Conservation (phyloP, 2,797 vertebrate species). For the Leptodactylus fallax region DNA sequence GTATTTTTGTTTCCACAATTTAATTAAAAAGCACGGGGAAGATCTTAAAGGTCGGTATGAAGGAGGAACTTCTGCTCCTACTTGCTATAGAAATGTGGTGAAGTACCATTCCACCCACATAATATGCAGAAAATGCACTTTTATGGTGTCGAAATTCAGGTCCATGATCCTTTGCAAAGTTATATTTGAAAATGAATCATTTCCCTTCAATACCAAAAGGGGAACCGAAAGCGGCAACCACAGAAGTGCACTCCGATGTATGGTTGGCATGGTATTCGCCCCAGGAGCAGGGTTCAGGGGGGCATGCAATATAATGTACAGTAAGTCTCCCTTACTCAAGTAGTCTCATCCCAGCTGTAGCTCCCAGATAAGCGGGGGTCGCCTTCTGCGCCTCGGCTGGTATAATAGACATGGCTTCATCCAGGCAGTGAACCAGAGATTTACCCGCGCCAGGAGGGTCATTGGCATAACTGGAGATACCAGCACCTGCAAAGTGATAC, state of each 20-base stretch:
- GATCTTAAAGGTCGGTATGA: background rate
- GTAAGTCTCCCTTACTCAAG: slow-evolving; percentile 78
- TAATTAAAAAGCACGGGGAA: background rate
- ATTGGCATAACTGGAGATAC: slow-evolving; percentile 84
- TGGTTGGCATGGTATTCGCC: background rate
- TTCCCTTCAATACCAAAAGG: background rate
- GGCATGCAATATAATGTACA: background rate
- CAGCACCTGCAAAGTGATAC: slow-evolving; percentile 76
- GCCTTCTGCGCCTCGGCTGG: slow-evolving; percentile 75
- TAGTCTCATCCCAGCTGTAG: slow-evolving; percentile 93
- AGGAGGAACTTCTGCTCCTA: background rate
- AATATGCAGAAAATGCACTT: background rate
- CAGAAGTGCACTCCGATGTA: background rate
- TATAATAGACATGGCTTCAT: slow-evolving; percentile 75
- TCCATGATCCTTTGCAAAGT: background rate
- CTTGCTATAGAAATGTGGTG: background rate
- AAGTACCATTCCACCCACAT: background rate
- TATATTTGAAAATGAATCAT: background rate
- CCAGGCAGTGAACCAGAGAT: slow-evolving; percentile 83
- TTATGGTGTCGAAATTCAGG: background rate
- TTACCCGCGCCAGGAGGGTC: slow-evolving; percentile 74
- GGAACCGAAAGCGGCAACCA: background rate
- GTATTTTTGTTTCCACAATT: slow-evolving; percentile 19
- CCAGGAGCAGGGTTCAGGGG: background rate
- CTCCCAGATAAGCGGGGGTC: slow-evolving; percentile 88